Base-by-base conservation (phyloP, 2,113 vertebrate genomes). In the Speoplatyrhinus poulsoni region DNA sequence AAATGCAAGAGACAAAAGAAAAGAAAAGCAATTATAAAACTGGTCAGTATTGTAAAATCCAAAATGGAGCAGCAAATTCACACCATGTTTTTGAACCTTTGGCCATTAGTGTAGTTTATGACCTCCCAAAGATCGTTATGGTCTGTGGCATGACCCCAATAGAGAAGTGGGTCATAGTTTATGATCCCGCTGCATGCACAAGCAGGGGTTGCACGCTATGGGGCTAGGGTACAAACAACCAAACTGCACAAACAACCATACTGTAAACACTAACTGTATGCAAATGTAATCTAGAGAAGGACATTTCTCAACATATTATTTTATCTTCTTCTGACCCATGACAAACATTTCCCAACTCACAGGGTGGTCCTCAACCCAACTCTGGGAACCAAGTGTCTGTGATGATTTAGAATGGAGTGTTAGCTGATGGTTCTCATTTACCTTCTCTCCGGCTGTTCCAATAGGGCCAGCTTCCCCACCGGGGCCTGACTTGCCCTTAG, bases 401-500 rank as follows among this genome's bases (percentile, higher is more conserved):
- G 19, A 19, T 19, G 1, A 19, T 9, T 53, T 26, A 50, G 0
- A 60, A 13, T 36, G 58, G 12, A 15, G 1, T 46, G 17, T 58
- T 62, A 13, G 6, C 5, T 46, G 15, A 0, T 36, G 16, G 8
- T n/a, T 48, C 49, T 49, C 6, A 50, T 2, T 64, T 73, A 97
- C 98, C 96, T 99, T 99, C 75, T 99, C 98, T 70, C 98, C 98
- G 71, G 96, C 94, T 55, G 79, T 88, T 72, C 98, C 98, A 19
- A 93, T 47, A 19, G 95, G 90, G 41, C 98, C 97, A 9, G 89
- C 3, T 48, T 98, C 98, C 71, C 98, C 98, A 26, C 83, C 77
- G 10, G 98, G 97, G 61, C 98, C 98, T 0, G 96, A 85, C 66
- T 95, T 94, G 75, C 97, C 97, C 85, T 99, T 99, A 2, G 97